Base-by-base conservation (phyloP, 2,888 invertebrate genomes). In the Mylabris sibirica region DNA sequence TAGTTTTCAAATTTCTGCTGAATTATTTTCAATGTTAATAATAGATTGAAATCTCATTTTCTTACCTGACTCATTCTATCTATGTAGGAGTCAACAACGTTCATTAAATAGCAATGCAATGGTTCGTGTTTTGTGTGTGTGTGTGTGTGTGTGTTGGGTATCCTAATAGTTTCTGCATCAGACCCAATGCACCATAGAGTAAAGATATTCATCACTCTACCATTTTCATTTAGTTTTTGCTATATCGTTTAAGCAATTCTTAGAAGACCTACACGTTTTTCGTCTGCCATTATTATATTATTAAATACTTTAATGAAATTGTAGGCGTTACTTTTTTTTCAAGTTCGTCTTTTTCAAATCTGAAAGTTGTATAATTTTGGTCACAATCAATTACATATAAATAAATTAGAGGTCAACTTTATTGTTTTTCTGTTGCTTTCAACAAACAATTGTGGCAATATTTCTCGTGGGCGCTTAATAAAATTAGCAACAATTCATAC, bases 101-200 rank as follows among this genome's bases (percentile, higher is more conserved):
- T 78, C 78, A 77, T 78, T 78, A 78, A 78, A 78, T 74, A 74
- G 78, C 77, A 76, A 77, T 79, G 78, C 75, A 76, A 77, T 78
- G 74, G 77, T 77, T 78, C 77, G 74, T 73, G 75, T 70, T 69
- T 72, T 65, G 65, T 57, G 2, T 57, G 22, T 22, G 9, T n/a
- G n/a, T n/a, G n/a, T n/a, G n/a, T n/a, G n/a, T n/a, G n/a, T n/a
- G 4, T 0, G 49, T 49, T 44, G 12, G 53, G 24, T 24, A 57
- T 24, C 57, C 12, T 53, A 11, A 53, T 20, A 53, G 2, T 22
- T 57, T 57, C 57, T 57, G 57, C 53, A 24, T 20, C 20, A 9
- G 9, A 11, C 17, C 8, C n/a, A 4, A 53, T 24, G 12, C 57
- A 57, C 22, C 14, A 57, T 57, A 12, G 30, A 30, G 24, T 12